Evolutionary conservation across 2,888 invertebrate genomes (phyloP), one percentile per base, ranked within the genome.

Genomic region (Strigamia crassipes): DNA sequence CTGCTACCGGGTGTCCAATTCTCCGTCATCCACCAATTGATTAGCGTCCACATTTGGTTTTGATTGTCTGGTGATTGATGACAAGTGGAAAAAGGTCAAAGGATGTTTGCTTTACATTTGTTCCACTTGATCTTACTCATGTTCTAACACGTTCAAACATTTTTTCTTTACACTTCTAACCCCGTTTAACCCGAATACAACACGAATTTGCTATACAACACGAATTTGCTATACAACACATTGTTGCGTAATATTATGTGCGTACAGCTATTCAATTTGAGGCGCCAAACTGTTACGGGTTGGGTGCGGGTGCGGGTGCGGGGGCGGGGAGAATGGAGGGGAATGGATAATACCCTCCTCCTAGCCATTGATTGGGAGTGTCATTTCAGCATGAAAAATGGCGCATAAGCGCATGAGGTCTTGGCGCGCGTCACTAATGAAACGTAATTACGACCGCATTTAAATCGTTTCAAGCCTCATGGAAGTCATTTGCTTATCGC

Each of bases 381-480:
- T 66, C 61, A 66, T 66, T 78, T 21, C 34, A 31, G n/a, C 78
- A 41, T 41, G 78, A 78, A 41, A 78, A 78, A 78, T 38, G 78
- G 41, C 78, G 31, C 78, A 78, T 41, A 41, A 31, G 78, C 78
- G 41, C 41, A 41, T 31, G 34, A 41, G 41, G 79, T 27, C 46
- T 27, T 46, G 79, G 41, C 79, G 79, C 79, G 41, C 46, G 41
- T 41, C 79, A 27, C 41, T 79, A 79, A 79, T 79, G 79, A 79
- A 79, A 79, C 46, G 79, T 79, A 79, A 79, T 79, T 79, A 79
- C 46, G 79, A 42, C 79, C 79, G 46, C 46, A 46, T 79, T 79
- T 79, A 79, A 79, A 79, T 79, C 79, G 79, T 79, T 79, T 79
- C 79, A 79, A 79, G 79, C 79, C 79, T 79, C 79, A 79, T 79